Evolutionary conservation across 2,113 vertebrate species (phyloP), one percentile per base, ranked within the genome.

Genomic region (Spea bombifrons): DNA sequence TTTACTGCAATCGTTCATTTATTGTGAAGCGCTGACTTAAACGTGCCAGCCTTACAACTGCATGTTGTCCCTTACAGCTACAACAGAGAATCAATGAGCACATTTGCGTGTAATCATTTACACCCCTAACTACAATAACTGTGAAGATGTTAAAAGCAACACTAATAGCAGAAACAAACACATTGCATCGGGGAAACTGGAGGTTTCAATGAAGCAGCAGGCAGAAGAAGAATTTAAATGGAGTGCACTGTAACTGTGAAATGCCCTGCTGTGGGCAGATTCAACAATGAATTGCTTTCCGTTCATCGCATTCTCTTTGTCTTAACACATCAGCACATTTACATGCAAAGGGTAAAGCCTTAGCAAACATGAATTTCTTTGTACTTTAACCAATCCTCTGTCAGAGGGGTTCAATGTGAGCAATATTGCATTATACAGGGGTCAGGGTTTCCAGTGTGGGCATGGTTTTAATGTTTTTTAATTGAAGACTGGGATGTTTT

Each of bases 191-290:
- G 53, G 71, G 55, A 74, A 74, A 67, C 44, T 50, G 65, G 65
- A 80, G 65, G 64, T 59, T 73, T 67, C 73, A 61, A 80, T 80
- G 73, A 80, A 80, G 61, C 78, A 80, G 78, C 71, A 80, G 78
- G 78, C 71, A 80, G 78, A 80, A 68, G 78, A 74, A 80, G 71
- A 80, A 80, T 80, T 80, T 80, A 80, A 80, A 80, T 80, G 74
- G 78, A 80, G 78, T 80, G 71, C 61, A 74, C 78, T 80, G 78
- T 80, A 80, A 71, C 75, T 76, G 69, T 73, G 75, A 76, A 81
- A 76, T 76, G 70, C 46, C 75, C 46, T 77, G 75, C 64, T 80
- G 78, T 80, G 78, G 78, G 65, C 63, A 53, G 59, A 76, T 73
- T 73, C 81, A 77, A 68, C 75, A 77, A 73, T 70, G 75, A 82